A percentile compares a stretch with the other conserved stretches of the same genome.
Conservation (phyloP, 2,888 invertebrate genomes). For the Cremastinae sp. region DNA sequence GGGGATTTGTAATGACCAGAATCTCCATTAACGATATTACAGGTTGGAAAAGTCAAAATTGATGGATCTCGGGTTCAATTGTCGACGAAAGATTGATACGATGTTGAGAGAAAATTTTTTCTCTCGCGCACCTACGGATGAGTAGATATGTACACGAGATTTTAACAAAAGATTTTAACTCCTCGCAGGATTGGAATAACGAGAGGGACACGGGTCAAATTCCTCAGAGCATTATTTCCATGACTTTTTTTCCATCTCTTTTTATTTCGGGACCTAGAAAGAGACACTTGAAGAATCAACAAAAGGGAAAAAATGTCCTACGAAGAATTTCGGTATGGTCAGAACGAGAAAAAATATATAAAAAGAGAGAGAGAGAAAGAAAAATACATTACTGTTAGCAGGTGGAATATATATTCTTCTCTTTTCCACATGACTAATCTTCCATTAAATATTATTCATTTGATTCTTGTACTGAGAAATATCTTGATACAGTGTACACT, state of each 20-base stretch:
- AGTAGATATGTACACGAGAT: too few species aligned
- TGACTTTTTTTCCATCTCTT: constrained; percentile 59
- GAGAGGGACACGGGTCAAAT: constrained; percentile 78
- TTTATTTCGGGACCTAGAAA: constrained; percentile 23
- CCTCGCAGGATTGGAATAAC: background rate
- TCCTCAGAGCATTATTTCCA: constrained; percentile 79
- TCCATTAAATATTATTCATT: constrained; percentile 78
- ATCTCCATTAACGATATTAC: constrained; percentile 31
- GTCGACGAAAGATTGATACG: constrained; percentile 34
- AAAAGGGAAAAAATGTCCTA: constrained; percentile 69
- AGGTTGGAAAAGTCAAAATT: constrained; percentile 35
- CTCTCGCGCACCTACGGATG: constrained; percentile 17
- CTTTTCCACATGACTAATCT: constrained; percentile 66
- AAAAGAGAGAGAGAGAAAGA: too few species aligned
- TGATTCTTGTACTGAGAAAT: background rate
- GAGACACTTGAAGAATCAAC: constrained; percentile 66
- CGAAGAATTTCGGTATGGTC: constrained; percentile 60
- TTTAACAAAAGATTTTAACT: constrained; percentile 18
- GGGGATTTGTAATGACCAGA: constrained; percentile 28
- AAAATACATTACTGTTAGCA: constrained; percentile 11
- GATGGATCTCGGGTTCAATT: constrained; percentile 44
- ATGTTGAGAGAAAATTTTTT: constrained; percentile 27
- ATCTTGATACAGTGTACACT: constrained; percentile 16
- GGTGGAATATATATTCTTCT: constrained; percentile 59
- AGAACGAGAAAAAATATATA: too few species aligned